Evolutionary conservation across 1,140 invertebrate genomes (phyloP).

Genomic region (Anagrus nilaparvatae): DNA sequence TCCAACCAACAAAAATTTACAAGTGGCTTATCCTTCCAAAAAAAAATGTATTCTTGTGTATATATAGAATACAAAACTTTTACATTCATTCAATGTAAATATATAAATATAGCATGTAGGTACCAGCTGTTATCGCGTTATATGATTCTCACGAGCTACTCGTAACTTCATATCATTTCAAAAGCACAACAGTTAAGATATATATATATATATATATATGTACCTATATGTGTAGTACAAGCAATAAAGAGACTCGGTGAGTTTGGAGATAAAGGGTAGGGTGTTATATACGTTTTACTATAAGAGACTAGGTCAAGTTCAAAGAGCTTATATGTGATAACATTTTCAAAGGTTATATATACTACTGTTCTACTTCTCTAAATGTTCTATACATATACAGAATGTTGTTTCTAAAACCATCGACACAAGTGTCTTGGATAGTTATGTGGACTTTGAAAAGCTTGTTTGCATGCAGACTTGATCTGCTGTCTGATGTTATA

Average conservation of each 20-base stretch:
- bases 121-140: constrained; percentile 39
- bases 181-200: constrained; percentile 8
- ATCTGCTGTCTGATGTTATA: too few relatives aligned
- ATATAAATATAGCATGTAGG: constrained; percentile 17
- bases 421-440: too few relatives aligned
- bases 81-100: constrained; percentile 26
- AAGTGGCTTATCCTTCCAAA: background rate
- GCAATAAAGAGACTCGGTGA: constrained; percentile 11
- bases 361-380: too few relatives aligned
- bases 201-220: constrained; percentile 10
- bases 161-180: constrained; percentile 34
- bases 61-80: constrained; percentile 12
- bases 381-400: too few relatives aligned
- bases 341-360: too few relatives aligned
- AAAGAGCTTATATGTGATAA: constrained; percentile 37
- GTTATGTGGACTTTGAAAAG: too few relatives aligned
- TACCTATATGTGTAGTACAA: too few relatives aligned
- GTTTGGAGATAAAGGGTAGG: background rate
- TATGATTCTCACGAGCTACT: constrained; percentile 36
- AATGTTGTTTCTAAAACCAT: too few relatives aligned
- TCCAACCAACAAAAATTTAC: background rate
- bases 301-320: constrained; percentile 35
- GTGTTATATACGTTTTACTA: background rate
- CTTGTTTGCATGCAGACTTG: too few relatives aligned
- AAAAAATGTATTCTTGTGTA: background rate